Evolutionary conservation across 2,888 invertebrate species (phyloP).

Genomic region (Pandemis heparana): DNA sequence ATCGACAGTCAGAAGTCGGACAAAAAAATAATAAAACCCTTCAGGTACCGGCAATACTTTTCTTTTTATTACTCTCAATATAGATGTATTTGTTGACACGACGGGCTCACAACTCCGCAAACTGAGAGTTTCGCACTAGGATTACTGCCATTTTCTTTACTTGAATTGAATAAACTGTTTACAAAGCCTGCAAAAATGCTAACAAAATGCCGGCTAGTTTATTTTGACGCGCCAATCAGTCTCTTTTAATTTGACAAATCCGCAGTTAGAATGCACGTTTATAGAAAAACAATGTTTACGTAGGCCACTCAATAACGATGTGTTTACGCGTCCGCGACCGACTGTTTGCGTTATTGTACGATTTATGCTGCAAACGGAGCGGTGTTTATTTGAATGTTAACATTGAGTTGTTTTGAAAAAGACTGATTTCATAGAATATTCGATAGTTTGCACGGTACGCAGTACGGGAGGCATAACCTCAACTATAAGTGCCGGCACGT

Average conservation of each 20-base stretch:
- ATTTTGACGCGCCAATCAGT: background rate
- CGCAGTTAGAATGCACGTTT: constrained; percentile 5
- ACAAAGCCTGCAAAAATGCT: background rate
- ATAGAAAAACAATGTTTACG: constrained; percentile 11
- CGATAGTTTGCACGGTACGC: constrained; percentile 12
- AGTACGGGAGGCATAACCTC: no score
- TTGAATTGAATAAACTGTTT: background rate
- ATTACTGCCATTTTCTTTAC: background rate
- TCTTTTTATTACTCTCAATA: background rate
- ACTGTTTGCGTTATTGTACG: constrained; percentile 12
- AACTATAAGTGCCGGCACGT: no score
- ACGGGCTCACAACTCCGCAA: background rate
- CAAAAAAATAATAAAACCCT: background rate
- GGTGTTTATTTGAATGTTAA: constrained; percentile 20
- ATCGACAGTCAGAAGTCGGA: background rate
- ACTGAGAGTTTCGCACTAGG: background rate
- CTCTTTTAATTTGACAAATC: background rate
- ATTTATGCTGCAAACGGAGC: constrained; percentile 14
- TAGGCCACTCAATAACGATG: constrained; percentile 7
- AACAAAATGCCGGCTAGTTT: background rate
- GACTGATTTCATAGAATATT: constrained; percentile 32
- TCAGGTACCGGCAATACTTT: background rate
- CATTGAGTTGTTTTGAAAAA: constrained; percentile 23
- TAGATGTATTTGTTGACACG: background rate
- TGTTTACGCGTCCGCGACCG: constrained; percentile 3